Evolutionary conservation across 2,113 vertebrate species (phyloP).

Genomic region (Ellobius talpinus): DNA sequence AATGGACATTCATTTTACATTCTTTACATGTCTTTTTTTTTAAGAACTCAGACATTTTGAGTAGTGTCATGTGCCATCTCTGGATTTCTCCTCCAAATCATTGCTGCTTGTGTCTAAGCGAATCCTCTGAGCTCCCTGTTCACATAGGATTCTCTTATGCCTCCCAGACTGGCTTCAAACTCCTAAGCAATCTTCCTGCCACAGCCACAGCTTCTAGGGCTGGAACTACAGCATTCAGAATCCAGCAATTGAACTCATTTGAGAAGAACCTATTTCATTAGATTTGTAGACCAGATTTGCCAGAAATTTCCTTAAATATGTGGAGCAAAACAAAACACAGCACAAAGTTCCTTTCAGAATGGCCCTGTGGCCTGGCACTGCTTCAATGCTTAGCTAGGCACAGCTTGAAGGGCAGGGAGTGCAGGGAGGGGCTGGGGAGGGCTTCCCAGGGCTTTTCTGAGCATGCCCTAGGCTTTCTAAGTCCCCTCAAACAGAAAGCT

Average conservation of each 20-base stretch:
- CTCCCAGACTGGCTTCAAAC: neutral
- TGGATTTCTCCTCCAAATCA: neutral
- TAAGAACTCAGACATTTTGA: neutral
- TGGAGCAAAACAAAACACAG: neutral
- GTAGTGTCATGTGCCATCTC: neutral
- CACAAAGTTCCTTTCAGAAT: neutral
- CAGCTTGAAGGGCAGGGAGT: neutral
- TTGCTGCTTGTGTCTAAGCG: neutral
- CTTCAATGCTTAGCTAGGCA: neutral
- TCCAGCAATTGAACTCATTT: neutral
- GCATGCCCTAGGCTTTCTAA: neutral
- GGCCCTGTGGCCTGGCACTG: neutral
- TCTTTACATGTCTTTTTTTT: neutral
- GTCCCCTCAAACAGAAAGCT: neutral
- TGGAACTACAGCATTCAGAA: neutral
- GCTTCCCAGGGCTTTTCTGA: neutral
- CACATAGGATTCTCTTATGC: neutral
- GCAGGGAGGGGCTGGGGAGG: neutral
- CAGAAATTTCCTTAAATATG: neutral
- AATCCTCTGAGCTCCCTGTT: neutral
- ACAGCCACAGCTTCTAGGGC: neutral
- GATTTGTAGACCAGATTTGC: neutral
- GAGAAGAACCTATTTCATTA: neutral
- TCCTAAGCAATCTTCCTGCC: neutral
- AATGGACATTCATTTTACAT: neutral